Conservation (phyloP, 2,113 vertebrate genomes). For the Pogona vitticeps region DNA sequence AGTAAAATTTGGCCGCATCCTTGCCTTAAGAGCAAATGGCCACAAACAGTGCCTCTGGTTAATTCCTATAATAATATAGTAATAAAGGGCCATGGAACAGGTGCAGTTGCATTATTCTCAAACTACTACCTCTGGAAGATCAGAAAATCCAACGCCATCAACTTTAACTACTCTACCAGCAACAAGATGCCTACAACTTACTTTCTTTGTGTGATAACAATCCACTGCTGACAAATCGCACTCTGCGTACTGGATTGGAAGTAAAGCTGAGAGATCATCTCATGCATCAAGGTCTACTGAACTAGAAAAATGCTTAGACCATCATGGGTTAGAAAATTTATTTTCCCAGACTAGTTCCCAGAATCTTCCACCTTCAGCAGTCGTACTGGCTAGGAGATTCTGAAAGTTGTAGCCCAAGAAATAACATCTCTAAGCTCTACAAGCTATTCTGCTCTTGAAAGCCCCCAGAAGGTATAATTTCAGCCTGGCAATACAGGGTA, state of each 20-base stretch:
- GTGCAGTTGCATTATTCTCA: not conserved
- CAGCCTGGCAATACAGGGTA: not conserved
- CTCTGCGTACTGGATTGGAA: not conserved
- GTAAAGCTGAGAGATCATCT: not conserved
- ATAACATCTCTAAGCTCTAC: too few species aligned
- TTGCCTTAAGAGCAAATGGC: not conserved
- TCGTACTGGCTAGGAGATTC: too few species aligned
- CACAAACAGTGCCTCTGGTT: not conserved
- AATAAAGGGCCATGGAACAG: not conserved
- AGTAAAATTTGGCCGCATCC: not conserved
- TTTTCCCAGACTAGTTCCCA: too few species aligned
- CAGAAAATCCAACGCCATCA: not conserved
- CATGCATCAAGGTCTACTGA: not conserved
- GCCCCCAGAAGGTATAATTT: not conserved
- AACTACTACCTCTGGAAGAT: not conserved
- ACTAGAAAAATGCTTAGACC: not conserved
- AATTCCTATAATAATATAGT: not conserved
- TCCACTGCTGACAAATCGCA: not conserved
- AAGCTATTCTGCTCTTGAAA: too few species aligned
- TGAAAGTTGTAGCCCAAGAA: too few species aligned
- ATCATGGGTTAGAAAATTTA: too few species aligned
- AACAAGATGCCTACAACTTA: not conserved
- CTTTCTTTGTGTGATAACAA: not conserved
- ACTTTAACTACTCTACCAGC: not conserved
- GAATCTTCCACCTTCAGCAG: too few species aligned